Conservation (phyloP, 2,113 vertebrate genomes). For the Ascaphus truei region DNA sequence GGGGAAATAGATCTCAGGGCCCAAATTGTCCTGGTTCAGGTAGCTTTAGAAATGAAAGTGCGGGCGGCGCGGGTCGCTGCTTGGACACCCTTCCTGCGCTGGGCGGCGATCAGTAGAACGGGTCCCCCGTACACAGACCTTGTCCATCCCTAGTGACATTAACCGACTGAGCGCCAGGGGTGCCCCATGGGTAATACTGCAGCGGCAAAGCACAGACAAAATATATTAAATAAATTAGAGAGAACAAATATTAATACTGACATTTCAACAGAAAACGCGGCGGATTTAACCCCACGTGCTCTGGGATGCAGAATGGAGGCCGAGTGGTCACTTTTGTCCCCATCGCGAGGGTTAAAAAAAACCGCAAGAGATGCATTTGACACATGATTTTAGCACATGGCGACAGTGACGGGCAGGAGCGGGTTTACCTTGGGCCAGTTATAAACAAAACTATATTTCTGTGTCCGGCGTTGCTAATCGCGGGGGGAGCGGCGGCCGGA, state of each 20-base stretch:
- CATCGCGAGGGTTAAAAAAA: neutral
- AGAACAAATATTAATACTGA: slow-evolving; percentile 16
- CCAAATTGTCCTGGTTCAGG: no score
- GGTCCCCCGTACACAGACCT: no score
- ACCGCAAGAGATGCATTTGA: neutral
- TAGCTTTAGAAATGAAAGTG: no score
- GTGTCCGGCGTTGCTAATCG: no score
- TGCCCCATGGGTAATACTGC: neutral
- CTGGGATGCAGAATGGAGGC: no score
- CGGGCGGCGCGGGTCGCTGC: no score
- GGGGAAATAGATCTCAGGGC: no score
- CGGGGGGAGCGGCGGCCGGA: neutral
- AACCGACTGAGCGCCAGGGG: neutral
- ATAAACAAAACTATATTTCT: no score
- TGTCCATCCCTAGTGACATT: no score
- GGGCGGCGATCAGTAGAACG: no score
- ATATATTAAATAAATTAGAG: slow-evolving; percentile 12
- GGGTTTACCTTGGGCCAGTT: neutral
- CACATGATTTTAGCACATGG: neutral
- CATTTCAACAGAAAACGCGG: neutral
- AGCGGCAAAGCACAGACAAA: neutral
- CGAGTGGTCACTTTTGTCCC: no score
- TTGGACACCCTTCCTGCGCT: no score
- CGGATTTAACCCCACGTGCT: neutral
- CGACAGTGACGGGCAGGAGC: neutral